Conservation (phyloP, 30 jellyfish, hydroid and myxozoan species). For the Aurelia aurita region DNA sequence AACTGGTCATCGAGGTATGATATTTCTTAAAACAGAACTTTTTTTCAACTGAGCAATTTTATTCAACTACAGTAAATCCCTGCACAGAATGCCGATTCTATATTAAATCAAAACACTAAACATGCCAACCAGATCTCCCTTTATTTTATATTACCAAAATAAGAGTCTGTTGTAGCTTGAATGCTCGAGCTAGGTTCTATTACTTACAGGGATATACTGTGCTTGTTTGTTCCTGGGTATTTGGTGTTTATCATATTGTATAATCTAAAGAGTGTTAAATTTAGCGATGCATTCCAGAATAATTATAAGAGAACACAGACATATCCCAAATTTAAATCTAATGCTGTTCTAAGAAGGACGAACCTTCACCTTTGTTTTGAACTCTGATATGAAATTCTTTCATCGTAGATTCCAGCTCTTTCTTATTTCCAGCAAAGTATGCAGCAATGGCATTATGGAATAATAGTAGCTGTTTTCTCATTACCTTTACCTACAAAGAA, state of each 20-base stretch:
- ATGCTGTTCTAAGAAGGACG: conserved; percentile 92
- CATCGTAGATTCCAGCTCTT: conserved; percentile 92
- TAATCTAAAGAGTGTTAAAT: neutral
- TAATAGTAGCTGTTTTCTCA: conserved; percentile 94
- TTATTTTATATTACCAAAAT: no score
- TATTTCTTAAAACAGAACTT: no score
- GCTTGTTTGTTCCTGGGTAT: no score
- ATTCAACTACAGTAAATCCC: no score
- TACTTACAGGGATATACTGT: no score
- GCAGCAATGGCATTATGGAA: conserved; percentile 98
- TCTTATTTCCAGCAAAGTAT: conserved; percentile 95
- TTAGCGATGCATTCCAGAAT: conserved; percentile 1
- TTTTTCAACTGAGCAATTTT: no score
- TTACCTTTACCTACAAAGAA: conserved; percentile 86
- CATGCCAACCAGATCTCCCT: no score
- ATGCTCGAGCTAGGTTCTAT: no score
- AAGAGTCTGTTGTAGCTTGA: no score
- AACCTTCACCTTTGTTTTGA: conserved; percentile 90
- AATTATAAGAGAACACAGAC: neutral
- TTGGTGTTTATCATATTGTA: neutral
- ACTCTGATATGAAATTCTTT: conserved; percentile 94
- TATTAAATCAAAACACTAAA: no score
- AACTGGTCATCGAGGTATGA: no score
- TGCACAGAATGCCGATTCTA: no score
- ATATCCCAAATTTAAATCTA: neutral